phyloP scores from a whole-genome alignment of 2,113 vertebrate species.

The Narcine bancroftii region DNA sequence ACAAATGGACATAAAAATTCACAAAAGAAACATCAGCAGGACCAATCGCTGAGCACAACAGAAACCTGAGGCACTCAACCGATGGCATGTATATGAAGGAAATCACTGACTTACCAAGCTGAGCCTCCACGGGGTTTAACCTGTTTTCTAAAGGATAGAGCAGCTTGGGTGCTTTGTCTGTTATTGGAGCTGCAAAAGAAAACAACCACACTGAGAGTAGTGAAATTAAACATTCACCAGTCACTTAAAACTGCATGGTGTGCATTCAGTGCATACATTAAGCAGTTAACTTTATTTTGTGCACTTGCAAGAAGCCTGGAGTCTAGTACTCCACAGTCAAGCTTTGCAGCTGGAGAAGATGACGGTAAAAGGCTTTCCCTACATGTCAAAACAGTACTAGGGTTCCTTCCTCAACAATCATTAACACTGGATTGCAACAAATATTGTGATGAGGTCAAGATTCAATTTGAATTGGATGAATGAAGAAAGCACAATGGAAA shows the following conservation, averaged over 20 bases:
- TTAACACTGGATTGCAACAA: neutral
- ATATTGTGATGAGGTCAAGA: neutral
- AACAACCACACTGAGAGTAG: conserved; percentile 39
- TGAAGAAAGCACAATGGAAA: neutral
- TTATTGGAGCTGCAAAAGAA: conserved; percentile 80
- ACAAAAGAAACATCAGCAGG: neutral
- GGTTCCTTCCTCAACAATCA: neutral
- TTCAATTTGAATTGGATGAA: neutral
- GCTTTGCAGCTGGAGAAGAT: neutral
- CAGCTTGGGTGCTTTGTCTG: conserved; percentile 94
- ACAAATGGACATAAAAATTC: neutral
- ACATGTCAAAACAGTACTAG: neutral
- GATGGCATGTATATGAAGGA: neutral
- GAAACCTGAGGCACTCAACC: neutral
- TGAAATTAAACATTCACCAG: neutral
- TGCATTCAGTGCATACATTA: neutral
- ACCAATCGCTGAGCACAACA: neutral
- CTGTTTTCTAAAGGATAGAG: conserved; percentile 83
- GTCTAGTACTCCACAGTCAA: neutral
- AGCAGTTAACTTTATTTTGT: neutral
- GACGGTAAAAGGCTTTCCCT: neutral
- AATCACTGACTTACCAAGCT: conserved; percentile 71
- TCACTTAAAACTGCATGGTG: neutral
- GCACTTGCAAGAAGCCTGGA: neutral
- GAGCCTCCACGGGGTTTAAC: conserved; percentile 78